Evolutionary conservation across 1,140 invertebrate genomes (phyloP).

Genomic region (Drosophila nebulosa): DNA sequence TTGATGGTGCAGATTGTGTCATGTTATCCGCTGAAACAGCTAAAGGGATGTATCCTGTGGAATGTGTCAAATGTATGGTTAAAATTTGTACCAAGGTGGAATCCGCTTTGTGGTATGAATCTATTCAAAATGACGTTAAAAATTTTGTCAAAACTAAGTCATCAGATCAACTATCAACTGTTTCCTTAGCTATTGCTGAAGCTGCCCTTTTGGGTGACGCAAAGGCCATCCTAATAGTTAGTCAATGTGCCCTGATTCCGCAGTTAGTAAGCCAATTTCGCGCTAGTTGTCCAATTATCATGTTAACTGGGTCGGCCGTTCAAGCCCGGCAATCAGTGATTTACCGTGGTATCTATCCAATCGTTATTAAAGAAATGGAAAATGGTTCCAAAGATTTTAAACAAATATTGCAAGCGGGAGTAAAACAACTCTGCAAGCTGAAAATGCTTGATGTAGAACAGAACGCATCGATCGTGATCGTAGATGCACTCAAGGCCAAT

Average conservation of each 20-base stretch:
- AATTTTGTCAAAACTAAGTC: background rate
- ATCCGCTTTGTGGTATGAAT: constrained; percentile 52
- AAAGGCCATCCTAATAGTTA: constrained; percentile 45
- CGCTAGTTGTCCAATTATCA: constrained; percentile 42
- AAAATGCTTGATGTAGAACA: constrained; percentile 24
- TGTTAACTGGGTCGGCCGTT: constrained; percentile 23
- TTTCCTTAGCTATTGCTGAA: constrained; percentile 42
- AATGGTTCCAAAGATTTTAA: constrained; percentile 27
- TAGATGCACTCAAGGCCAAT: constrained; percentile 45
- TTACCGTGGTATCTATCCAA: constrained; percentile 39
- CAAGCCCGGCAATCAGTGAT: constrained; percentile 36
- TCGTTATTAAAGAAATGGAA: constrained; percentile 45
- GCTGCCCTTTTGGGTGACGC: constrained; percentile 31
- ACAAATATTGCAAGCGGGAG: constrained; percentile 24
- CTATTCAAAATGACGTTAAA: constrained; percentile 39
- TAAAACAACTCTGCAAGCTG: constrained; percentile 25
- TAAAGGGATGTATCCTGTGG: constrained; percentile 96
- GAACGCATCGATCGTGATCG: constrained; percentile 26
- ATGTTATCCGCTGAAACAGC: constrained; percentile 99
- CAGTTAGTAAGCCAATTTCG: constrained; percentile 49
- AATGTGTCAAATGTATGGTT: constrained; percentile 76
- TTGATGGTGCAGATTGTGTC: constrained; percentile 98
- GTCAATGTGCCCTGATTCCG: constrained; percentile 31
- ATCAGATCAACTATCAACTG: constrained; percentile 31
- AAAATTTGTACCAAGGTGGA: constrained; percentile 54